Base-by-base conservation (phyloP, 64 coral and sea anemone species). In the Porites australiensis region DNA sequence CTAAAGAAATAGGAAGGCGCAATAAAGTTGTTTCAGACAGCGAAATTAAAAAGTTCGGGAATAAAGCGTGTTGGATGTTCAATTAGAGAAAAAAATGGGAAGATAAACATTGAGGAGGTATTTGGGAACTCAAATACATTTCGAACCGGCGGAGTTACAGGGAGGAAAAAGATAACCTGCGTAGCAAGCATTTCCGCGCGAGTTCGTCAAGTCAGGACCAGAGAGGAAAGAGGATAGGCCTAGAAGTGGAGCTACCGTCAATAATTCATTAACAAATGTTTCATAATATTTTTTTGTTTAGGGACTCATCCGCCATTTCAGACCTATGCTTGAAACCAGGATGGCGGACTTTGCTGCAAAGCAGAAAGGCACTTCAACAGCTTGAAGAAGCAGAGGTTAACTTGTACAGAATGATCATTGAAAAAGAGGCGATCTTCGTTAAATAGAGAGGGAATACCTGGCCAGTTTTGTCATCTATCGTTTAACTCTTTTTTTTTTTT, bases 221-320 rank as follows among this genome's bases (percentile, higher is more conserved):
- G 27, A 37, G 27, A 37, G 19, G 19, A 72, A 72, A 72, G 8
- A 72, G 37, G 6, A 8, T n/a, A 72, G 69, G 37, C 8, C 69
- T 2, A 21, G 82, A 23, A 19, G 37, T 70, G 19, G 20, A 50
- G 18, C 6, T 20, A 6, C 5, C 3, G 3, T 57, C 3, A 22
- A 80, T 3, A 44, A 6, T 10, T 48, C 22, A 50, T 74, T 49
- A 7, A 77, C 21, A 47, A 15, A 4, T n/a, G 4, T 49, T 77
- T 43, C 27, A 37, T 37, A 37, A 37, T 54, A 4, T 77, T 9
- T 87, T 48, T 66, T 20, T 2, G 44, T 83, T 13, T 45, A 97
- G 95, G 95, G 95, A 7, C 88, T 97, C 12, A 97, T 97, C 57
- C 95, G 95, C n/a, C 95, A 97, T 77, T 97, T 94, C 74, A 88